Evolutionary conservation across 2,888 invertebrate species (phyloP).

Genomic region (Drosophila hamatofila): DNA sequence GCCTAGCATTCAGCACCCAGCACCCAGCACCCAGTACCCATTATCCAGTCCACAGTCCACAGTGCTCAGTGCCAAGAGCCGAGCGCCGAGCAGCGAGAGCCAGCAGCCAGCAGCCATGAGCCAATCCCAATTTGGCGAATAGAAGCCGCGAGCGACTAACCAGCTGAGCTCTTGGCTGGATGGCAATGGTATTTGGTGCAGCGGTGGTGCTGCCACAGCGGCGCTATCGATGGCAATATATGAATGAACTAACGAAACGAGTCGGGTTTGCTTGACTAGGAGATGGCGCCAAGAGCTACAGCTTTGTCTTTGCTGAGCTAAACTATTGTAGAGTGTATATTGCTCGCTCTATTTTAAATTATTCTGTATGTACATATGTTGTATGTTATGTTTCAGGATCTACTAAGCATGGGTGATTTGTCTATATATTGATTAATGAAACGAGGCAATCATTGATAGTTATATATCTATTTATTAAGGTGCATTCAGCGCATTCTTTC

Average conservation of each 20-base stretch:
- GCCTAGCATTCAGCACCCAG: not conserved
- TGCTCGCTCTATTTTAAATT: not conserved
- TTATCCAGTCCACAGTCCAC: not conserved
- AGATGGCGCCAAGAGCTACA: fast-evolving
- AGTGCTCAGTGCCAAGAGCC: conserved; percentile 13
- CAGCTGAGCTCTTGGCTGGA: conserved; percentile 40
- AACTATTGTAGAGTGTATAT: not conserved
- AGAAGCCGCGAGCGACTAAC: conserved; percentile 24
- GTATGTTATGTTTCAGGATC: too few relatives aligned
- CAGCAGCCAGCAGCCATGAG: not conserved
- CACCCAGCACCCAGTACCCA: conserved; percentile 9
- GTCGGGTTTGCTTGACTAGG: not conserved
- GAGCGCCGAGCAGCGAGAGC: conserved; percentile 24
- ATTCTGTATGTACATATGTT: not conserved
- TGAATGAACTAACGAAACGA: conserved; percentile 61
- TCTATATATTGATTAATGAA: not conserved
- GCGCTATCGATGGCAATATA: conserved; percentile 66
- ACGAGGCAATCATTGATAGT: not conserved
- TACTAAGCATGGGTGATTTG: too few relatives aligned
- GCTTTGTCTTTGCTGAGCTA: not conserved
- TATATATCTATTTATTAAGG: not conserved
- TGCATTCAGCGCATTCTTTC: not conserved
- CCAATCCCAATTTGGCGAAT: conserved; percentile 9
- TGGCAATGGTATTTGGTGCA: conserved; percentile 25
- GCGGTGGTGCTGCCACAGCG: conserved; percentile 10